phyloP scores from a whole-genome alignment of 30 jellyfish, hydroid and myxozoan genomes.

The Turritopsis dohrnii region DNA sequence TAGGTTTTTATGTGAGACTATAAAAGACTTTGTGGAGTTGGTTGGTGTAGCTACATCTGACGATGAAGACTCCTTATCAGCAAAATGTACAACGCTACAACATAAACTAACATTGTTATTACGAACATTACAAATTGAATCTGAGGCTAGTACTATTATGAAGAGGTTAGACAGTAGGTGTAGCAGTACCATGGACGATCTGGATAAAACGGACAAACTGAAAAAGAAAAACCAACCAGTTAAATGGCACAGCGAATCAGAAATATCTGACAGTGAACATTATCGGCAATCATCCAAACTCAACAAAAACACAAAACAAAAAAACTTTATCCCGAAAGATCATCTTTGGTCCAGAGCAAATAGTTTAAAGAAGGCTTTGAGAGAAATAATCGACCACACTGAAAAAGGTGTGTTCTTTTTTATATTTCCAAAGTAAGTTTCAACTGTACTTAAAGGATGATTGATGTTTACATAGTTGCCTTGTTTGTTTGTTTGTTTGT shows the following conservation, averaged over 20 bases:
- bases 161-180: conserved; percentile 33
- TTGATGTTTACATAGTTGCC: too few relatives aligned
- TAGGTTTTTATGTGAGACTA: conserved; percentile 78
- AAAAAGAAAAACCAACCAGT: background rate
- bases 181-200: conserved; percentile 60
- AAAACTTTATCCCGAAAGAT: conserved; percentile 66
- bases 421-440: too few relatives aligned
- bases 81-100: conserved; percentile 61
- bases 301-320: conserved; percentile 61
- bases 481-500: background rate
- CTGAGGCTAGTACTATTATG: conserved; percentile 56
- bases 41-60: conserved; percentile 61
- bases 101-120: conserved; percentile 70
- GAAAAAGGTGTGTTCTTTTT: conserved; percentile 77
- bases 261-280: conserved; percentile 33
- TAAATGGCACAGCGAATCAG: conserved; percentile 40
- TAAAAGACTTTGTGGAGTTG: conserved; percentile 75
- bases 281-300: conserved; percentile 27
- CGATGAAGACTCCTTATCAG: conserved; percentile 63
- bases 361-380: conserved; percentile 84
- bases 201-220: conserved; percentile 26
- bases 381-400: conserved; percentile 84
- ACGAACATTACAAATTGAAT: conserved; percentile 77
- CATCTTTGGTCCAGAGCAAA: conserved; percentile 95
- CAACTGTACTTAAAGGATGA: too few relatives aligned